Percentiles rank a stretch among this genome's conserved stretches.
Conservation (phyloP, 2,113 vertebrate genomes). For the Struthidea cinerea region DNA sequence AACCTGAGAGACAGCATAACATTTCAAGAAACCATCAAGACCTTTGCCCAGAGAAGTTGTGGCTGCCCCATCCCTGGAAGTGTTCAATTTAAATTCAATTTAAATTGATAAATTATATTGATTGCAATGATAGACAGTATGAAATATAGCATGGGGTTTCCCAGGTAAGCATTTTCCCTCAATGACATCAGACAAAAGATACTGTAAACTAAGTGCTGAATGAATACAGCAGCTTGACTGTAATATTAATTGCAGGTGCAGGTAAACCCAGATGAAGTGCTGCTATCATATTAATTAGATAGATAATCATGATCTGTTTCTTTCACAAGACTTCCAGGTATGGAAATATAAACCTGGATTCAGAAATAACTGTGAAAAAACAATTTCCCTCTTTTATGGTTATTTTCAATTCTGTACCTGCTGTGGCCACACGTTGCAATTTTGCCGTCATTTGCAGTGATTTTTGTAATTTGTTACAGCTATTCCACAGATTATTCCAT, state of each 20-base stretch:
- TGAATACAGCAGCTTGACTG: background rate
- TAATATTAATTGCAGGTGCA: background rate
- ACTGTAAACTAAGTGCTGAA: background rate
- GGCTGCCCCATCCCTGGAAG: background rate
- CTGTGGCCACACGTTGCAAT: background rate
- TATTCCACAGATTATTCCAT: background rate
- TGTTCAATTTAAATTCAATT: background rate
- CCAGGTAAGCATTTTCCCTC: background rate
- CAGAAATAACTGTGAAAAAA: background rate
- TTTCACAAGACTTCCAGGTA: background rate
- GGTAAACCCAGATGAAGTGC: background rate
- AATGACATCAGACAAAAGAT: background rate
- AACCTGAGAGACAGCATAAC: background rate
- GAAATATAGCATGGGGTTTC: background rate
- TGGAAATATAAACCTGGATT: background rate
- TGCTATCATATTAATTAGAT: background rate
- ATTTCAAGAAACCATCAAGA: background rate
- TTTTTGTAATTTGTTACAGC: background rate
- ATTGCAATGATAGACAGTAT: background rate
- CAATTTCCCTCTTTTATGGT: background rate
- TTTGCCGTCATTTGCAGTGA: background rate
- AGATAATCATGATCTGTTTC: background rate
- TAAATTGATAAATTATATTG: background rate
- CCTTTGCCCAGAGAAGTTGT: background rate
- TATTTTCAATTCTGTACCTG: background rate